Base-by-base conservation (phyloP, 1,140 invertebrate genomes). In the Ceratina japonica region DNA sequence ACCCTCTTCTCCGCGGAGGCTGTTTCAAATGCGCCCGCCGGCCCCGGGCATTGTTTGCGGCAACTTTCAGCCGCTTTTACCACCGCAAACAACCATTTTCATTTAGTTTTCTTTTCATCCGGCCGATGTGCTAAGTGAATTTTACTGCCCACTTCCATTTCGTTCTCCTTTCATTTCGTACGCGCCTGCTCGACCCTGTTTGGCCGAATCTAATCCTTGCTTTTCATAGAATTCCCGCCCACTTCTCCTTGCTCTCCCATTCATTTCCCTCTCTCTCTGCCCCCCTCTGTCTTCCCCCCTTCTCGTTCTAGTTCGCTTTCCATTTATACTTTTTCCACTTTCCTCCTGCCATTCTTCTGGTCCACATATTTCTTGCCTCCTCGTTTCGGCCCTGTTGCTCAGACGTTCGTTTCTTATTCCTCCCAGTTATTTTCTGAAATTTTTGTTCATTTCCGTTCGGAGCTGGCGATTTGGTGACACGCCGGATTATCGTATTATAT, bases 21-120 rank as follows among this genome's bases (percentile, higher is more conserved):
- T 54, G 69, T 78, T 78, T 54, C 51, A 71, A 78, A 78, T 72
- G 69, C 59, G 51, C 31, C 24, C 59, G 12, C 70, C 54, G 54
- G 16, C 16, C 70, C 54, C 16, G 16, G n/a, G 68, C 69, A 78
- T 78, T 78, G 75, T 78, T 78, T 78, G 77, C 65, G 59, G 75
- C 65, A 81, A 81, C 65, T 80, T 80, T 80, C 80, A 81, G 76
- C 63, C 56, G 69, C 70, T 81, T 82, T 80, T 69, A 82, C 75
- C 72, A 75, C 62, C 71, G 76, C 70, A 75, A 82, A 70, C 69
- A 79, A 52, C 70, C 69, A 80, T 73, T 82, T 82, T 68, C 69
- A 80, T 79, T 82, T 79, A 73, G 63, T 62, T 79, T 61, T 75
- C 70, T 73, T 80, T 79, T 80, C 77, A 68, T 51, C n/a, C 69